phyloP scores from a whole-genome alignment of 2,888 invertebrate species.

The Plagodis pulveraria region DNA sequence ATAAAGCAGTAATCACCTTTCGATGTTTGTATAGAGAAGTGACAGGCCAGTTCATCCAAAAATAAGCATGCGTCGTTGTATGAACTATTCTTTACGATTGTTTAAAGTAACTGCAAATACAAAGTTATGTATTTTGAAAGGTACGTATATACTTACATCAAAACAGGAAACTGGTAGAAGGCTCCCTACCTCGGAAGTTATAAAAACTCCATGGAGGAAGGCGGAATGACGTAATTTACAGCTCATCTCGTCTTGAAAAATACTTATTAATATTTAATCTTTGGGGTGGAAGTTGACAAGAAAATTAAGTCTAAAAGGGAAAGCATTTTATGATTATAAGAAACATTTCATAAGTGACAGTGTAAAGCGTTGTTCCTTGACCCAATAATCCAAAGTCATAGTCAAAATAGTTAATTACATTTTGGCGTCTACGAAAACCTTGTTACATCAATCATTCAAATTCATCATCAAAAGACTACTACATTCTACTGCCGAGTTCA shows the following conservation, averaged over 20 bases:
- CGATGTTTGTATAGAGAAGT: too few relatives aligned
- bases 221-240: slow-evolving; percentile 30
- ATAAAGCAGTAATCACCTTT: too few relatives aligned
- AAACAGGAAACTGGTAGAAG: not conserved
- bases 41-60: too few relatives aligned
- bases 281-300: slow-evolving; percentile 33
- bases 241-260: slow-evolving; percentile 38
- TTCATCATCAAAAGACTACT: too few relatives aligned
- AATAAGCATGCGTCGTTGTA: too few relatives aligned
- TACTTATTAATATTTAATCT: slow-evolving; percentile 42
- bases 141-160: too few relatives aligned
- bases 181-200: slow-evolving; percentile 19
- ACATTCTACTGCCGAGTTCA: too few relatives aligned
- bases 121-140: too few relatives aligned
- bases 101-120: too few relatives aligned
- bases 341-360: slow-evolving; percentile 16
- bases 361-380: not conserved
- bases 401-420: not conserved
- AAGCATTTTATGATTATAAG: slow-evolving; percentile 20
- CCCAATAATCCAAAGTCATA: not conserved
- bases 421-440: not conserved
- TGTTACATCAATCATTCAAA: not conserved
- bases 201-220: slow-evolving; percentile 21
- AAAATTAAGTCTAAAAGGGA: slow-evolving; percentile 32
- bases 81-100: too few relatives aligned